A percentile compares a stretch with the other conserved stretches of the same genome.
Conservation (phyloP, 2,113 vertebrate genomes). For the Butorides virescens region DNA sequence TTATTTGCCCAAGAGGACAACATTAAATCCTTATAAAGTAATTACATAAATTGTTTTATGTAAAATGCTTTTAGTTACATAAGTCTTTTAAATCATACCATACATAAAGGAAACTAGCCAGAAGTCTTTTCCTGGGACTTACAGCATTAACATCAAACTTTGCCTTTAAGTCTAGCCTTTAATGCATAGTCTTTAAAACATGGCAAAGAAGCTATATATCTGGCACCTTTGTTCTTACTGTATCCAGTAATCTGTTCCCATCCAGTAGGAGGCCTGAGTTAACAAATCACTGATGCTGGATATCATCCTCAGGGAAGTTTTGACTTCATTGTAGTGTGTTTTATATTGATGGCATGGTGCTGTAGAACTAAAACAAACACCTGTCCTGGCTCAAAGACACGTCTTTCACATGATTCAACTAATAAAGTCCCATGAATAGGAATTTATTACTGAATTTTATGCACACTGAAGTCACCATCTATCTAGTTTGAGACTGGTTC, state of each 20-base stretch:
- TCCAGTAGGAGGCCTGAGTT: background rate
- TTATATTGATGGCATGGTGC: background rate
- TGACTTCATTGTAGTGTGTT: background rate
- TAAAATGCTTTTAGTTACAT: background rate
- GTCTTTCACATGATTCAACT: background rate
- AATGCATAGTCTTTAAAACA: background rate
- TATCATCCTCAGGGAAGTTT: constrained; percentile 8
- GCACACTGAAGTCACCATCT: background rate
- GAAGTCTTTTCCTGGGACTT: background rate
- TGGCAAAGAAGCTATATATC: background rate
- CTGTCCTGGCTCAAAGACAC: background rate
- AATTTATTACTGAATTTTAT: constrained; percentile 27
- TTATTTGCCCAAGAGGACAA: background rate
- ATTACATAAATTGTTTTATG: background rate
- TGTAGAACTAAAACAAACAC: constrained; percentile 5
- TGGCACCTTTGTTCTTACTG: background rate
- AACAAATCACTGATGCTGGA: background rate
- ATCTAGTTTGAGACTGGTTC: background rate
- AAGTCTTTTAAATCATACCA: background rate
- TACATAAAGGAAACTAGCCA: background rate
- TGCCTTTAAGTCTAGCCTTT: background rate
- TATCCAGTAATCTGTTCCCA: background rate
- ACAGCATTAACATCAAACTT: background rate
- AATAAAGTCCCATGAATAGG: constrained; percentile 1
- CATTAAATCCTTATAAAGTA: background rate